These are phyloP conservation scores for Megalurothrips usitatus DNA, from an alignment of 2,888 invertebrate genomes.

Conservation along the genomic window DNA sequence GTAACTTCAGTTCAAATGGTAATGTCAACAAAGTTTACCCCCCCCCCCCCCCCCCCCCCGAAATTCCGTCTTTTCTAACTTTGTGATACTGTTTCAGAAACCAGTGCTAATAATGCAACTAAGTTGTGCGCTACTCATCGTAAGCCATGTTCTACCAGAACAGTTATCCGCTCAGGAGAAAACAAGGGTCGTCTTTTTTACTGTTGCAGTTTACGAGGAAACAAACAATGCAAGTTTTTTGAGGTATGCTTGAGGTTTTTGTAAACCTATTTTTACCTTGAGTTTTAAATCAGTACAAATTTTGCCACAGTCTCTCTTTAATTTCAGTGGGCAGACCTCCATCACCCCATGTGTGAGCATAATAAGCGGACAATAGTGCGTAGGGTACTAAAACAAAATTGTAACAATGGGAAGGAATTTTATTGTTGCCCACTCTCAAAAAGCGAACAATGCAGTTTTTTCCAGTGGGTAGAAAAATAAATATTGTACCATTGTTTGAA, in stretches of 20 bases:
- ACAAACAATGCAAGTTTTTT: slow-evolving; percentile 31
- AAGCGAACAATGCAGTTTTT: slow-evolving; percentile 28
- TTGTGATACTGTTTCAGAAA: not conserved
- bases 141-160: slow-evolving; percentile 27
- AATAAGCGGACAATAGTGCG: slow-evolving; percentile 27
- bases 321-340: slow-evolving; percentile 31
- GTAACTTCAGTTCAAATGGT: not conserved
- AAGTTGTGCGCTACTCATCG: not conserved
- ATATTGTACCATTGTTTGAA: too few relatives aligned
- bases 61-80: not conserved
- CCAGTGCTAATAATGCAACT: not conserved
- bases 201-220: slow-evolving; percentile 33
- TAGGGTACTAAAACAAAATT: slow-evolving; percentile 27
- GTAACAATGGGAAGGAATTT: slow-evolving; percentile 30
- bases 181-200: slow-evolving; percentile 36
- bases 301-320: not conserved
- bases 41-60: too few relatives aligned
- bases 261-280: not conserved
- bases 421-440: slow-evolving; percentile 31
- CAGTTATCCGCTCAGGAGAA: slow-evolving; percentile 33
- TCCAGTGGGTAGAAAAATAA: slow-evolving; percentile 28
- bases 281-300: not conserved
- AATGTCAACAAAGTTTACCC: not conserved
- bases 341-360: slow-evolving; percentile 29
- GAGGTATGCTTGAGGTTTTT: slow-evolving; percentile 12